Base-by-base conservation (phyloP, 2,888 invertebrate species). In the Cryptocephalus moraei region DNA sequence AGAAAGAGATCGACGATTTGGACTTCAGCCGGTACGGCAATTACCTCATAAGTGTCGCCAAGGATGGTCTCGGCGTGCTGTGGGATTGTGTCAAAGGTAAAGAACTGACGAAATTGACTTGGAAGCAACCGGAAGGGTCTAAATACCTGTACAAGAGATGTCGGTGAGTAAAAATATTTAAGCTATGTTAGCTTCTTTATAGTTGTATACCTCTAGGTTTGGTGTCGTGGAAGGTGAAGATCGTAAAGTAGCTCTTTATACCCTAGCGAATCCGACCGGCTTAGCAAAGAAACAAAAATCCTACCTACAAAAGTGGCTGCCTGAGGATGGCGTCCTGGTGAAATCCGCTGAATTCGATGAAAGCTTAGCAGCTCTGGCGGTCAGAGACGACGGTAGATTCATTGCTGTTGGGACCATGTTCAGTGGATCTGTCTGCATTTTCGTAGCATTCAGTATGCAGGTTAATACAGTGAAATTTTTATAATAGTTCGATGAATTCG, bases 331-430 rank as follows among this genome's bases (percentile, higher is more conserved):
- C 22, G 62, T 66, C 31, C 69, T 86, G 9, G 71, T 73, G 14
- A 77, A 78, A 57, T 70, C 64, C 1, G 78, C 79, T 41, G 70
- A 77, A 32, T 79, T 85, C 48, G 77, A 80, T 47, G 91, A 92
- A 71, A 82, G 86, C 49, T 71, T 91, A 32, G 85, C 91, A 4
- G 89, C 91, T 11, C 73, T 93, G 53, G 87, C 92, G 1, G 90
- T 91, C 31, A 76, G 92, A 48, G 89, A 92, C 68, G 92, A 96
- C 73, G 96, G 96, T 0, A 75, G 88, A 49, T 97, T 90, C 72
- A 79, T 95, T 1, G 92, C 91, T 47, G 81, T 92, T 11, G 96
- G 95, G 8, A 92, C 92, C 38, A 93, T 95, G 88, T 88, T 88
- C 64, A 86, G 86, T 48, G 95, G 95, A 42, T 89, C 87, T 59